Conservation (phyloP, 2,888 invertebrate species). For the Dasypogon diadema region DNA sequence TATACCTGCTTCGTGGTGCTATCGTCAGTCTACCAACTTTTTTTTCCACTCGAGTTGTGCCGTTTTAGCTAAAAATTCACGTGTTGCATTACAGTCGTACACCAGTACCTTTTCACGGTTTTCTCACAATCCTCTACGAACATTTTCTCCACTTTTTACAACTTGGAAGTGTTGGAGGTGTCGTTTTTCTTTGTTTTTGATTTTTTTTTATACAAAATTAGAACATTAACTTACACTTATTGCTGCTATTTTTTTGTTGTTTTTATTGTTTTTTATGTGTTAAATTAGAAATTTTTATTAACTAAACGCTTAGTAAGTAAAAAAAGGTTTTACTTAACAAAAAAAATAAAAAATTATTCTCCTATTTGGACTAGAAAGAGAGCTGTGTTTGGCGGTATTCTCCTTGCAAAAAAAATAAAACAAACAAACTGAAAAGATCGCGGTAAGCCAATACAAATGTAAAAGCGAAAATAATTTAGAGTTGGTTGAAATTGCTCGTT, state of each 20-base stretch:
- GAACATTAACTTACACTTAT: conserved; percentile 12
- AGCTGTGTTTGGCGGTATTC: conserved; percentile 54
- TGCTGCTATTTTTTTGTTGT: conserved; percentile 20
- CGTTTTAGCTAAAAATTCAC: conserved; percentile 2
- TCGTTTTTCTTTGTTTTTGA: not conserved
- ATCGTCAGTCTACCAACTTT: conserved; percentile 30
- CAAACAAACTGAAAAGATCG: not conserved
- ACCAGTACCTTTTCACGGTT: not conserved
- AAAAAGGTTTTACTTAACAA: conserved; percentile 18
- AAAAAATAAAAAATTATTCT: conserved; percentile 49
- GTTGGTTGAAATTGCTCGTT: conserved; percentile 69
- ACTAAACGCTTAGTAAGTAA: conserved; percentile 42
- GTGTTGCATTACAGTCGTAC: not conserved
- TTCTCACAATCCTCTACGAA: no score
- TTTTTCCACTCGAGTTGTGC: conserved; percentile 20
- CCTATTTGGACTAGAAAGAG: conserved; percentile 56
- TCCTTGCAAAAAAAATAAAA: not conserved
- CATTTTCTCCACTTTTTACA: not conserved
- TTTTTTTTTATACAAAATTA: not conserved
- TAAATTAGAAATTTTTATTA: conserved; percentile 31
- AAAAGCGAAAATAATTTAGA: conserved; percentile 61
- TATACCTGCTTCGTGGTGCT: conserved; percentile 24
- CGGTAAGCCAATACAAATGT: not conserved
- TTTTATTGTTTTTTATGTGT: conserved; percentile 30
- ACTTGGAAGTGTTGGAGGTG: not conserved